These are phyloP conservation scores for Clarias magur DNA, from an alignment of 2,113 vertebrate genomes.

Conservation along the genomic window DNA sequence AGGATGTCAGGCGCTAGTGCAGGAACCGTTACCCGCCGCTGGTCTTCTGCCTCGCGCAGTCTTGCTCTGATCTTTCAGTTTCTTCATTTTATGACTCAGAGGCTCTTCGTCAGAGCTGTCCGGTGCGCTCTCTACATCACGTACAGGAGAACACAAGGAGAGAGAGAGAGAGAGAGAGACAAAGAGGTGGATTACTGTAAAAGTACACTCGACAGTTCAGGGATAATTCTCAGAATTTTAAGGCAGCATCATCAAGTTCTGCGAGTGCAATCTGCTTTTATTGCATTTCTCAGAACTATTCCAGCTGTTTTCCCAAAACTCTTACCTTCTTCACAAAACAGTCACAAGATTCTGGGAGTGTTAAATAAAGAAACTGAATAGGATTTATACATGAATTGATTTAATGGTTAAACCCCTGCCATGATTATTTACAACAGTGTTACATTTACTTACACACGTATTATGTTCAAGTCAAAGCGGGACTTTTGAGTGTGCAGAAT, in stretches of 20 bases:
- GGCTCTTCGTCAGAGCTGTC: constrained; percentile 33
- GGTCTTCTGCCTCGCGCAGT: background rate
- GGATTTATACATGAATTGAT: background rate
- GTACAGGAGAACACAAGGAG: background rate
- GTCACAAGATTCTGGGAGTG: background rate
- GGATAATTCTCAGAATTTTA: background rate
- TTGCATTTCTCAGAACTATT: background rate
- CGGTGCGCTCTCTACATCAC: background rate
- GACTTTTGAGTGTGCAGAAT: no score
- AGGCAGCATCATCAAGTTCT: background rate
- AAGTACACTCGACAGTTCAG: background rate
- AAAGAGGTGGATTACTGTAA: background rate
- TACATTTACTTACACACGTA: no score
- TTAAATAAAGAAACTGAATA: background rate
- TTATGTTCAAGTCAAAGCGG: no score
- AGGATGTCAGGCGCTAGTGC: background rate
- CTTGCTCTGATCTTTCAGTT: constrained; percentile 24
- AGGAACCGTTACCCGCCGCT: background rate
- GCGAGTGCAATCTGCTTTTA: background rate
- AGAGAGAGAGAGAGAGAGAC: background rate
- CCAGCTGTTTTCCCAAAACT: background rate
- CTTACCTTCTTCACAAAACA: background rate
- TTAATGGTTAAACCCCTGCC: background rate
- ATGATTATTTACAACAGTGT: background rate
- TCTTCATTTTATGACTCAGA: constrained; percentile 30